These are phyloP conservation scores for Drosophila colorata DNA, from an alignment of 2,888 invertebrate species.

Conservation along the genomic window DNA sequence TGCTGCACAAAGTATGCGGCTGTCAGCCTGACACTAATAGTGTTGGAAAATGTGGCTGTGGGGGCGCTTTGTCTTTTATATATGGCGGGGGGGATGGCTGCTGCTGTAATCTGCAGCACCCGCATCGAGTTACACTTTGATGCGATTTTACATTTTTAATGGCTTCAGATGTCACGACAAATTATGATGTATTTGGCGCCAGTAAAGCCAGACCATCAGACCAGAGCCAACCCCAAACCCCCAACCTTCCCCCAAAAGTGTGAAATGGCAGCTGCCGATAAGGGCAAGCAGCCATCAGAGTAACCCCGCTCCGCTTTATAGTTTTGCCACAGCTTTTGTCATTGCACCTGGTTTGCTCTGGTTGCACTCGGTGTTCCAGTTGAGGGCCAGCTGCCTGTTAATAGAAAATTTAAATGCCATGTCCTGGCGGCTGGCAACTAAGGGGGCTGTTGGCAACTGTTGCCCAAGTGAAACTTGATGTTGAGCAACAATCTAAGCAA, in stretches of 20 bases:
- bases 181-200: slow-evolving; percentile 74
- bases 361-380: slow-evolving; percentile 10
- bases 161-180: slow-evolving; percentile 61
- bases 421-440: slow-evolving; percentile 11
- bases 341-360: slow-evolving; percentile 34
- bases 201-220: slow-evolving; percentile 23
- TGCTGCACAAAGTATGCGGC: slow-evolving; percentile 47
- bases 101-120: slow-evolving; percentile 20
- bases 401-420: slow-evolving; percentile 74
- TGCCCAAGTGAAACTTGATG: slow-evolving; percentile 62
- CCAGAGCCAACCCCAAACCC: slow-evolving; percentile 1
- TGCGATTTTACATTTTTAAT: slow-evolving; percentile 72
- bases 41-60: slow-evolving; percentile 38
- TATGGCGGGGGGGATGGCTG: background rate
- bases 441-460: slow-evolving; percentile 46
- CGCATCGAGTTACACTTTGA: slow-evolving; percentile 62
- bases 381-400: slow-evolving; percentile 40
- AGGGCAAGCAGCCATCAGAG: slow-evolving; percentile 6
- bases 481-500: slow-evolving; percentile 67
- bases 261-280: slow-evolving; percentile 41
- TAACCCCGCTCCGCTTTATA: background rate
- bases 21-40: slow-evolving; percentile 61
- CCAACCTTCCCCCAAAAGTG: slow-evolving; percentile 41
- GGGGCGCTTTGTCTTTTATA: slow-evolving; percentile 19
- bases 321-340: slow-evolving; percentile 7